phyloP scores from a whole-genome alignment of 37 sponge, comb jelly and placozoan genomes.

The Chondrilla cf. caribensis region DNA sequence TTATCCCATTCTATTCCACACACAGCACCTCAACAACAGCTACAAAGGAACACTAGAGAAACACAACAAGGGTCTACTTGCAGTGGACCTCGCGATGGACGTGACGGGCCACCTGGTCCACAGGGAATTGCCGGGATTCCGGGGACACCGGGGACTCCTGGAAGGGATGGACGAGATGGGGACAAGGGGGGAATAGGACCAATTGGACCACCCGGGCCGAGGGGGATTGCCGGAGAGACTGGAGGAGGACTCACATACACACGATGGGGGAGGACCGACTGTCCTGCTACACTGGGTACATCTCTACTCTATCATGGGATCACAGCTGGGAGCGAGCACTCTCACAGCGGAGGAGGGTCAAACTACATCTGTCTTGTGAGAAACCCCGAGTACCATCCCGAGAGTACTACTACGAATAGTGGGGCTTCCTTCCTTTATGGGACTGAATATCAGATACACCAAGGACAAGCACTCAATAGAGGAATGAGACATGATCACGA shows the following conservation, averaged over 20 bases:
- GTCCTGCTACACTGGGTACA: conserved; percentile 36
- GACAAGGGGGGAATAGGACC: conserved; percentile 16
- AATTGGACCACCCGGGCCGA: conserved; percentile 11
- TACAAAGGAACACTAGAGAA: background rate
- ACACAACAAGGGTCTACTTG: background rate
- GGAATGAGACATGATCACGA: conserved; percentile 4
- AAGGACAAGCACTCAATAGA: background rate
- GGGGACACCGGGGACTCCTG: conserved; percentile 23
- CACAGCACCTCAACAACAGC: background rate
- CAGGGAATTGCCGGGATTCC: conserved; percentile 25
- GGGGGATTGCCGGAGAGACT: conserved; percentile 20
- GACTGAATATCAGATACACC: conserved; percentile 30
- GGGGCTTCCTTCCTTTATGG: conserved; percentile 17
- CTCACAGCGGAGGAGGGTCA: conserved; percentile 40
- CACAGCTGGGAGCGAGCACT: conserved; percentile 1
- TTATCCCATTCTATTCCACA: no score
- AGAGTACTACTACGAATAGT: background rate
- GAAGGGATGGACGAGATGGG: conserved; percentile 35
- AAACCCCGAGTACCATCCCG: conserved; percentile 27
- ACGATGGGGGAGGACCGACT: conserved; percentile 46
- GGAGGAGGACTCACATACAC: conserved; percentile 42
- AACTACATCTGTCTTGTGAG: conserved; percentile 47
- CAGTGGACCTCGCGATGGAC: background rate
- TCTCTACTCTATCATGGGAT: conserved; percentile 32
- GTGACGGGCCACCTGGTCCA: background rate